Evolutionary conservation across 2,113 vertebrate species (phyloP).

Genomic region (Trematocara variabile): DNA sequence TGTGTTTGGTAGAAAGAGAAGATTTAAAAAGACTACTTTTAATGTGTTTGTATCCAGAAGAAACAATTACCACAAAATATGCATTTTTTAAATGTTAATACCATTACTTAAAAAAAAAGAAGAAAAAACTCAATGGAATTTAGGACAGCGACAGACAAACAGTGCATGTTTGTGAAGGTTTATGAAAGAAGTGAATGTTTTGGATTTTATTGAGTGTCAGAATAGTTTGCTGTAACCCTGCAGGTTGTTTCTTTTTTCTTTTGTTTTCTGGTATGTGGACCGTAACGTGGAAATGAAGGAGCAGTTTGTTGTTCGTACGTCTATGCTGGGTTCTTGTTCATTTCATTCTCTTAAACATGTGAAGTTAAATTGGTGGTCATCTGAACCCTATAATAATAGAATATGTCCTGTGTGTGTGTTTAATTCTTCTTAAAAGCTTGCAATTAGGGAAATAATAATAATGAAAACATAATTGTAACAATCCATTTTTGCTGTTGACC

Average conservation of each 20-base stretch:
- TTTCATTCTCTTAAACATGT: not conserved
- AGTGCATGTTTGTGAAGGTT: not conserved
- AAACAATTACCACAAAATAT: not conserved
- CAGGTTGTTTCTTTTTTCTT: not conserved
- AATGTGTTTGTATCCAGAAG: not conserved
- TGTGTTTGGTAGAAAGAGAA: not conserved
- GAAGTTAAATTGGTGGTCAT: not conserved
- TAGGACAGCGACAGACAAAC: not conserved
- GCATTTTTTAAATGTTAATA: not conserved
- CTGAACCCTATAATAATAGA: fast-evolving
- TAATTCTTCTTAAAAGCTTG: not conserved
- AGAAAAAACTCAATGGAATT: not conserved
- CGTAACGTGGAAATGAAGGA: not conserved
- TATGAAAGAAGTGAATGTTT: not conserved
- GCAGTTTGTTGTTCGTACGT: not conserved
- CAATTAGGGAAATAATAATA: not conserved
- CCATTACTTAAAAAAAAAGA: too few relatives aligned
- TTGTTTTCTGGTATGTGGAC: not conserved
- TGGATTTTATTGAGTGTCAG: not conserved
- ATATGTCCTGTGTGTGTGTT: not conserved
- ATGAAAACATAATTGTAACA: not conserved
- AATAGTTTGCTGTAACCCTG: not conserved
- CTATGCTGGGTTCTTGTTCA: not conserved
- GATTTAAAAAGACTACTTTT: not conserved
- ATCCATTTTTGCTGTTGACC: not conserved